These are phyloP conservation scores for Blastobasis lacticolella DNA, from an alignment of 2,888 invertebrate species.

Conservation along the genomic window DNA sequence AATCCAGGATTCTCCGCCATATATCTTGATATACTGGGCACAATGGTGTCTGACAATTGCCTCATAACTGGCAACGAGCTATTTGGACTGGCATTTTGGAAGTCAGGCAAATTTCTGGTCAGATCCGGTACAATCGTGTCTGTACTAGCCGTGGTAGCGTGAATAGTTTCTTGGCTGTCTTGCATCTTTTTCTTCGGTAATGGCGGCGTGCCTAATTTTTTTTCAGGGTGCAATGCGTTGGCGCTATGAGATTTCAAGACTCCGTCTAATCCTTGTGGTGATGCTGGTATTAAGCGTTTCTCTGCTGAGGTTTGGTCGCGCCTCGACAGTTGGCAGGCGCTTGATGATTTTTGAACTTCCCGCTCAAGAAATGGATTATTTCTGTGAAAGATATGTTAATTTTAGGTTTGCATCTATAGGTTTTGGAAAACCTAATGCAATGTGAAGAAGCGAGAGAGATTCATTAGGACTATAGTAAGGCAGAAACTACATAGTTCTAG, in stretches of 20 bases:
- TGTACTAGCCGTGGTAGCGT: constrained; percentile 39
- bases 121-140: constrained; percentile 53
- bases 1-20: constrained; percentile 38
- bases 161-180: constrained; percentile 50
- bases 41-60: constrained; percentile 45
- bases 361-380: constrained; percentile 70
- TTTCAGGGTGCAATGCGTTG: constrained; percentile 55
- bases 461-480: too few relatives aligned
- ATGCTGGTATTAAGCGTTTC: constrained; percentile 38
- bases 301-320: constrained; percentile 47
- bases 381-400: constrained; percentile 26
- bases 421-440: too few relatives aligned
- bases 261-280: constrained; percentile 37
- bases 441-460: too few relatives aligned
- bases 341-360: constrained; percentile 79
- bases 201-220: constrained; percentile 17
- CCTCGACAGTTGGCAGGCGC: constrained; percentile 68
- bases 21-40: constrained; percentile 45
- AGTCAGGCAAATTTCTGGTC: constrained; percentile 29
- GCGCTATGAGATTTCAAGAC: constrained; percentile 64
- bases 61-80: constrained; percentile 33
- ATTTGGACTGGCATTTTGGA: constrained; percentile 12
- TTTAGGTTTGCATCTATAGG: not conserved
- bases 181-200: constrained; percentile 27
- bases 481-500: too few relatives aligned